Percentiles rank a stretch among this genome's conserved stretches.
These are phyloP conservation scores for Sarcophaga rosellei DNA, from an alignment of 2,888 invertebrate genomes.

Conservation along the genomic window DNA sequence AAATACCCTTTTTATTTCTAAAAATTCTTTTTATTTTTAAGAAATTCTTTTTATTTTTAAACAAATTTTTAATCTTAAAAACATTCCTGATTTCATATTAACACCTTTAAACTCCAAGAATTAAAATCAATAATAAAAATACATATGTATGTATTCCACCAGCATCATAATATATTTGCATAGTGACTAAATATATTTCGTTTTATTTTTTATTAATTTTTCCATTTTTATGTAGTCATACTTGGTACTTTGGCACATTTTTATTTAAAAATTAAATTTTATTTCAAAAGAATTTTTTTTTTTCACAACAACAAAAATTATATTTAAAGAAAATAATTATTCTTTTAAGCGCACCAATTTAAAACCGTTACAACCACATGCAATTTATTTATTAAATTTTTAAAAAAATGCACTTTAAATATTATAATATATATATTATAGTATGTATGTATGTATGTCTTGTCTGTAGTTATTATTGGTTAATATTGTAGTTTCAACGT, in stretches of 20 bases:
- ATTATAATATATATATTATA: no score
- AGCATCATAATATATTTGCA: slow-evolving; percentile 27
- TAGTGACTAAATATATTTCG: background rate
- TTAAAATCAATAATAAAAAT: slow-evolving; percentile 25
- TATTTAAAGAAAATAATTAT: slow-evolving; percentile 29
- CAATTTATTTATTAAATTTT: background rate
- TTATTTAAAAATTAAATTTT: slow-evolving; percentile 48
- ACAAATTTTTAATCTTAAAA: no score
- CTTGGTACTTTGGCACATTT: slow-evolving; percentile 33
- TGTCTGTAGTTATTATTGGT: background rate
- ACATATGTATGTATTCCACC: background rate
- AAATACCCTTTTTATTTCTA: no score
- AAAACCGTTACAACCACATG: slow-evolving; percentile 77
- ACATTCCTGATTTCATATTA: no score
- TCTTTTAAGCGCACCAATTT: slow-evolving; percentile 78
- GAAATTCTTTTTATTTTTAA: no score
- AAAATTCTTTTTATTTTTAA: no score
- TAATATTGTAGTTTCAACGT: background rate
- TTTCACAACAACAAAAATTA: slow-evolving; percentile 66
- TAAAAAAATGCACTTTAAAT: slow-evolving; percentile 72
- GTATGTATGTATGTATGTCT: slow-evolving; percentile 17
- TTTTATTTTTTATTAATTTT: slow-evolving; percentile 13
- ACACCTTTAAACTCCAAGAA: no score
- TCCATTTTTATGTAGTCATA: background rate
- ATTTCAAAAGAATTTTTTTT: slow-evolving; percentile 31